Percentiles rank a stretch among this genome's conserved stretches.
These are phyloP conservation scores for Astreopora myriophthalma DNA, from an alignment of 64 coral and sea anemone genomes.

Conservation along the genomic window DNA sequence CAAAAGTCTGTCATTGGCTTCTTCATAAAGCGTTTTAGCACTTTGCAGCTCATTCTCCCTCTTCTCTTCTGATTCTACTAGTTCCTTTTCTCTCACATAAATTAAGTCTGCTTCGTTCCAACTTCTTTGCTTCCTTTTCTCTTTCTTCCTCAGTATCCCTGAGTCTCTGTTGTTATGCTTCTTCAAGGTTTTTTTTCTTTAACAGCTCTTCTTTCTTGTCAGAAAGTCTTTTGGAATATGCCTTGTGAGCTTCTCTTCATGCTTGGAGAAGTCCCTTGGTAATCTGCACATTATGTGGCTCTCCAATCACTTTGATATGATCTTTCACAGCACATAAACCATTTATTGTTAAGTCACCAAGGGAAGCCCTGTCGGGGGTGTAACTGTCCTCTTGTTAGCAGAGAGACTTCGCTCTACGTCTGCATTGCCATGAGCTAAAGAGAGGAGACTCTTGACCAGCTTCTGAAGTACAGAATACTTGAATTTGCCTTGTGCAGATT, in stretches of 20 bases:
- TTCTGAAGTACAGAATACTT: no score
- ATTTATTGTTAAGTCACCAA: conserved; percentile 55
- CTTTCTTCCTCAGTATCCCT: background rate
- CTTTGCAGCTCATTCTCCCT: conserved; percentile 29
- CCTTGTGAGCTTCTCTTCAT: conserved; percentile 41
- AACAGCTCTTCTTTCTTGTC: conserved; percentile 57
- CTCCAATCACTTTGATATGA: conserved; percentile 55
- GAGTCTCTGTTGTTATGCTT: conserved; percentile 15
- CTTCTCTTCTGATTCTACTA: conserved; percentile 33
- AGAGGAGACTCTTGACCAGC: no score
- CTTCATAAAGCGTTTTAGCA: conserved; percentile 51
- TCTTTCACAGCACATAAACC: conserved; percentile 67
- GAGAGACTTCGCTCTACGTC: conserved; percentile 51
- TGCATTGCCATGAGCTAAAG: conserved; percentile 62
- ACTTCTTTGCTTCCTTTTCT: conserved; percentile 16
- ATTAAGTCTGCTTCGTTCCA: conserved; percentile 44
- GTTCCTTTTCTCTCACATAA: conserved; percentile 42
- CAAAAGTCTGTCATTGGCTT: conserved; percentile 46
- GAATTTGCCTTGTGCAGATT: no score
- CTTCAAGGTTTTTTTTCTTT: conserved; percentile 42
- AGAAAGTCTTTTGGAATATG: conserved; percentile 50
- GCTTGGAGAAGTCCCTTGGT: conserved; percentile 47
- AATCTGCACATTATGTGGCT: conserved; percentile 48
- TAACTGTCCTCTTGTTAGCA: conserved; percentile 60
- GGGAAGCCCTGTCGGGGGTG: conserved; percentile 51